Evolutionary conservation across 2,888 invertebrate genomes (phyloP).

Genomic region (Caenorhabditis zanzibari): DNA sequence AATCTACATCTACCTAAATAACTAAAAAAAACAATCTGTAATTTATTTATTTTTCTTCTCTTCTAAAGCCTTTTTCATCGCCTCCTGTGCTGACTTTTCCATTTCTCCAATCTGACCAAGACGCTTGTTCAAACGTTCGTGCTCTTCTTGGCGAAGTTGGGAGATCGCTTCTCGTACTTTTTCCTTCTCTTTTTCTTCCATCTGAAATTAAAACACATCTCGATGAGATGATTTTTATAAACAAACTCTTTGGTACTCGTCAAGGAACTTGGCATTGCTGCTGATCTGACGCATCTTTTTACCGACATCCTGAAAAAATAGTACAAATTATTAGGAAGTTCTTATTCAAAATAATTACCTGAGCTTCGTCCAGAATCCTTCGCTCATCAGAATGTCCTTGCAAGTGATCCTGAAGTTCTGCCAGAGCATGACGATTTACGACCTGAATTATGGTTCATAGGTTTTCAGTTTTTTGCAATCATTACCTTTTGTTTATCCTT

Average conservation of each 20-base stretch:
- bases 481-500: slow-evolving; percentile 75
- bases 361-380: slow-evolving; percentile 52
- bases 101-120: slow-evolving; percentile 73
- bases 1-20: slow-evolving; percentile 33
- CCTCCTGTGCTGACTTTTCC: slow-evolving; percentile 59
- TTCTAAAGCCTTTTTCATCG: slow-evolving; percentile 47
- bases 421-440: slow-evolving; percentile 72
- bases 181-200: slow-evolving; percentile 70
- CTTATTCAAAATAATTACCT: slow-evolving; percentile 22
- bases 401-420: slow-evolving; percentile 72
- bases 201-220: slow-evolving; percentile 31
- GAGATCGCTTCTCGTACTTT: slow-evolving; percentile 72
- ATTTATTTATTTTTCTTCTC: slow-evolving; percentile 34
- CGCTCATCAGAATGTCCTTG: slow-evolving; percentile 70
- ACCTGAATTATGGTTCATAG: slow-evolving; percentile 59
- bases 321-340: slow-evolving; percentile 21
- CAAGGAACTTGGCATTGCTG: slow-evolving; percentile 54
- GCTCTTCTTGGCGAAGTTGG: slow-evolving; percentile 71
- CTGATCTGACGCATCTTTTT: slow-evolving; percentile 47
- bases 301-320: slow-evolving; percentile 50
- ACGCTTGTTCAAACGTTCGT: slow-evolving; percentile 71
- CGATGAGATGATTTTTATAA: background rate
- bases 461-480: background rate
- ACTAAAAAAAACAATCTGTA: background rate
- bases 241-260: slow-evolving; percentile 69